Evolutionary conservation across 2,113 vertebrate genomes (phyloP).

Genomic region (Salminus brasiliensis): DNA sequence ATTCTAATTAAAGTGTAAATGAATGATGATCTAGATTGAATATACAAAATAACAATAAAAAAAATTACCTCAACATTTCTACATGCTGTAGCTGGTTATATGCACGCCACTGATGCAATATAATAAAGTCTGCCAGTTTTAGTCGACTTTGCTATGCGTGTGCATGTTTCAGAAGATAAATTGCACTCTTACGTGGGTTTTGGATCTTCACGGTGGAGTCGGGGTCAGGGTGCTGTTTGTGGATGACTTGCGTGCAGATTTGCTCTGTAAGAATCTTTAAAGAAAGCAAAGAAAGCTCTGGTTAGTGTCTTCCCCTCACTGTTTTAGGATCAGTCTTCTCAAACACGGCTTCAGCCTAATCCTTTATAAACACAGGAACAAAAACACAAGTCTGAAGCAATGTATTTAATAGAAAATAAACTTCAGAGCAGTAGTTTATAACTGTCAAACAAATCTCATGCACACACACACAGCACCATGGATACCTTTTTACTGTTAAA

Average conservation of each 20-base stretch:
- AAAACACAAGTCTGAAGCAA: neutral
- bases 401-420: neutral
- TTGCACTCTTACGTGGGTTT: constrained; percentile 89
- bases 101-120: neutral
- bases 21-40: no score
- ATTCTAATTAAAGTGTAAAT: no score
- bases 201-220: constrained; percentile 96
- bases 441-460: no score
- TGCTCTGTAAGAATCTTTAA: constrained; percentile 93
- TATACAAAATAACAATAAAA: no score
- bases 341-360: neutral
- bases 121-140: neutral
- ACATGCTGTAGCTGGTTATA: neutral
- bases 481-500: no score
- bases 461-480: no score
- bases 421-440: neutral
- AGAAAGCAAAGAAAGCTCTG: constrained; percentile 40
- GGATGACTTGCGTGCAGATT: constrained; percentile 96
- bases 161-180: neutral
- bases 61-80: no score
- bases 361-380: constrained; percentile 2
- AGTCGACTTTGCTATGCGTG: neutral
- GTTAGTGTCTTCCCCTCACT: constrained; percentile 5
- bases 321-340: neutral
- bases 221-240: constrained; percentile 97